Evolutionary conservation across 2,113 vertebrate genomes (phyloP), one percentile per base, ranked within the genome.

Genomic region (Paradisaea rubra): DNA sequence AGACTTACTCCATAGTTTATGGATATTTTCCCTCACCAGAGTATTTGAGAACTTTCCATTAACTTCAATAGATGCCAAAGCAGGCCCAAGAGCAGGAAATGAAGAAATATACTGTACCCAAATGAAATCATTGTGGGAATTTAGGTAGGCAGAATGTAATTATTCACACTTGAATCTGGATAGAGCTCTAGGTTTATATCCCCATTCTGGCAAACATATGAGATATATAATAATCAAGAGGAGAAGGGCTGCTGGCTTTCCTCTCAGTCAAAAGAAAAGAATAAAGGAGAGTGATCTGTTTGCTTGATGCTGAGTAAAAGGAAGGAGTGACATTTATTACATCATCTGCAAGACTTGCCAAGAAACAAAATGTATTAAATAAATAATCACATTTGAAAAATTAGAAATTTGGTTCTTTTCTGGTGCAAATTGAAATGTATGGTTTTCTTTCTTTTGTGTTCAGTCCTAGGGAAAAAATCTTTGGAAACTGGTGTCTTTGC

Each of bases 71-170:
- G 56, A 79, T 84, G 78, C 86, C 91, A 97, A 72, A 96, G 91
- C 21, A 76, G 71, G n/a, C 25, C 60, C 3, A 28, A 86, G n/a
- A 88, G 69, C 92, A 95, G 88, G 86, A 96, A 96, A 94, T 95
- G 37, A 96, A 93, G 74, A 94, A 96, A 93, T 95, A 83, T 76
- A 76, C 39, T 86, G 65, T 84, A 90, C 69, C n/a, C 76, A 94
- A 91, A 86, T 91, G 88, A 90, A 96, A 95, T 9, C 74, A 76
- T 72, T 88, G 61, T 56, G 56, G 86, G 88, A 94, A 83, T 84
- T 86, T 60, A 90, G 82, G 72, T 90, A 88, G 94, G 80, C 60
- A 95, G 77, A 95, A 87, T 50, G 68, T 33, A 94, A 93, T 91
- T 94, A 96, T 88, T 90, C 90, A 81, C 74, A 69, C 68, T 86